A percentile compares a stretch with the other conserved stretches of the same genome.
These are phyloP conservation scores for Zaprionus taronus DNA, from an alignment of 1,140 invertebrate genomes.

Conservation along the genomic window DNA sequence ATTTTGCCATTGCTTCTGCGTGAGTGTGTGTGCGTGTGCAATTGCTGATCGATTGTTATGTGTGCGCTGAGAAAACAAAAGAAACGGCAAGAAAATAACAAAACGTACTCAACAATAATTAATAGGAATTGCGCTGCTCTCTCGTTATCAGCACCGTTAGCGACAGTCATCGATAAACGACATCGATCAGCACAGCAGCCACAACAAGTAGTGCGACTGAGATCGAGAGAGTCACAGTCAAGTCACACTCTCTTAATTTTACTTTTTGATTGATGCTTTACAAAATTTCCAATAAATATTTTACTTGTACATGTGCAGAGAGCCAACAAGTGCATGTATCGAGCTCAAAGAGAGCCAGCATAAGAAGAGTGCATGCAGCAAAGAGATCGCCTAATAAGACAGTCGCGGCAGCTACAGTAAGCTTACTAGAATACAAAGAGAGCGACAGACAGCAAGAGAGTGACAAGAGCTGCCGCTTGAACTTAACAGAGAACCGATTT, in stretches of 20 bases:
- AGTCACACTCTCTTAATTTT: background rate
- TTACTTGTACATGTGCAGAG: background rate
- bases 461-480: too few species aligned
- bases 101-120: conserved; percentile 23
- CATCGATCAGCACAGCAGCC: background rate
- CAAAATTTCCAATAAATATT: conserved; percentile 18
- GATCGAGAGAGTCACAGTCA: too few species aligned
- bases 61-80: conserved; percentile 33
- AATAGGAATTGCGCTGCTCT: conserved; percentile 17
- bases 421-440: background rate
- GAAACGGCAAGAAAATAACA: conserved; percentile 20
- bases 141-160: conserved; percentile 10
- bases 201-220: conserved; percentile 16
- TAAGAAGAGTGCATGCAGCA: background rate
- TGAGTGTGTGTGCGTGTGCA: conserved; percentile 36
- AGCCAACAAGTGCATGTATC: background rate
- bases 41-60: conserved; percentile 75
- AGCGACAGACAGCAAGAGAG: too few species aligned
- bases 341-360: conserved; percentile 1
- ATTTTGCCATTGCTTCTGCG: conserved; percentile 16
- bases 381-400: too few species aligned
- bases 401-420: too few species aligned
- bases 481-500: background rate
- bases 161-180: conserved; percentile 26
- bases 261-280: background rate